Evolutionary conservation across 2,888 invertebrate genomes (phyloP).

Genomic region (Campoplex nolae): DNA sequence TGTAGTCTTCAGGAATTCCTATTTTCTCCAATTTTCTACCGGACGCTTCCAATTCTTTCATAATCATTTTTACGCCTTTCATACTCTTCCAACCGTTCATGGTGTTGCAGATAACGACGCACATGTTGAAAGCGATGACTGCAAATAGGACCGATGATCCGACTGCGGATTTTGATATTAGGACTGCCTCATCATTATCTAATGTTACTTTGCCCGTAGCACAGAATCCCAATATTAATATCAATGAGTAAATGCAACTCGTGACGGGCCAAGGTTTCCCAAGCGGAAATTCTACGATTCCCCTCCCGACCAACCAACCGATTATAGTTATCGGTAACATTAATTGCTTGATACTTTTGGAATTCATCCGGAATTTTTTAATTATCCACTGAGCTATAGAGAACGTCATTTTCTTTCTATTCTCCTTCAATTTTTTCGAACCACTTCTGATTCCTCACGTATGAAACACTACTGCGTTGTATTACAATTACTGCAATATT

Average conservation of each 20-base stretch:
- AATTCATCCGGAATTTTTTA: slow-evolving; percentile 1
- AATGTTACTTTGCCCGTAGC: slow-evolving; percentile 25
- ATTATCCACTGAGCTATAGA: not conserved
- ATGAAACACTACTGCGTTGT: not conserved
- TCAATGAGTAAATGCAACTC: slow-evolving; percentile 64
- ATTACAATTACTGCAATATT: not conserved
- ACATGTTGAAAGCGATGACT: slow-evolving; percentile 61
- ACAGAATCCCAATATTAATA: slow-evolving; percentile 42
- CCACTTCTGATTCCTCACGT: not conserved
- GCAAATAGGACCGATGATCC: slow-evolving; percentile 53
- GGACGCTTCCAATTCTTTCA: slow-evolving; percentile 51
- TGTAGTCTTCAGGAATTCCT: slow-evolving; percentile 67
- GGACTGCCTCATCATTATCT: not conserved
- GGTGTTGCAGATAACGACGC: slow-evolving; percentile 51
- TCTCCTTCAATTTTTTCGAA: not conserved
- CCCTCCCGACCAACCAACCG: slow-evolving; percentile 69
- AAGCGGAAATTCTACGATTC: slow-evolving; percentile 68
- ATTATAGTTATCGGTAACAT: slow-evolving; percentile 51
- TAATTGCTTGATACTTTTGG: slow-evolving; percentile 39
- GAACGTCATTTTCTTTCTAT: too few relatives aligned
- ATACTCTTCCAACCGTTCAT: slow-evolving; percentile 61
- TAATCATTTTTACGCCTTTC: slow-evolving; percentile 46
- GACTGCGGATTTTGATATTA: not conserved
- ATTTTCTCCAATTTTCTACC: slow-evolving; percentile 69
- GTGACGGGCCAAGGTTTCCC: slow-evolving; percentile 61